A percentile compares a stretch with the other conserved stretches of the same genome.
phyloP scores from a whole-genome alignment of 2,888 invertebrate species.

The Athrips mouffetella region DNA sequence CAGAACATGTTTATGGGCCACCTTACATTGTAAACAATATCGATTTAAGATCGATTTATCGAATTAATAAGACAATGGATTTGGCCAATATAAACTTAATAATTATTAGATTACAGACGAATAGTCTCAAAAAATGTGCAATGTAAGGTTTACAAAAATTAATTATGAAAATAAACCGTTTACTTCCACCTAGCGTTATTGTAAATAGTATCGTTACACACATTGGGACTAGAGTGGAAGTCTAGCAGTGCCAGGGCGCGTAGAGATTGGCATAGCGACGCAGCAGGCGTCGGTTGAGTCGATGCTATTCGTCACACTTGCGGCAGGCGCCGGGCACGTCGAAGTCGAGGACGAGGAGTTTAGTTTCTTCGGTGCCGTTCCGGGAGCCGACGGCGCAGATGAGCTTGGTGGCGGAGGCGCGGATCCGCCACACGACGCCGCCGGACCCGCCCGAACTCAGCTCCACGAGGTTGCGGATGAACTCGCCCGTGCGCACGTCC shows the following conservation, averaged over 20 bases:
- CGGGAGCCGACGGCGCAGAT: slow-evolving; percentile 99
- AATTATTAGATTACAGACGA: too few relatives aligned
- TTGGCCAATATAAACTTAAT: too few relatives aligned
- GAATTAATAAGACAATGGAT: too few relatives aligned
- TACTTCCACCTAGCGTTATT: too few relatives aligned
- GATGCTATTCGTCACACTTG: slow-evolving; percentile 76
- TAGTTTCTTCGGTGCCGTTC: slow-evolving; percentile 99
- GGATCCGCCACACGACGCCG: slow-evolving; percentile 98
- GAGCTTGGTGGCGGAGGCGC: slow-evolving; percentile 95
- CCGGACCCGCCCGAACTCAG: slow-evolving; percentile 97
- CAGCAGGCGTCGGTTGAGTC: slow-evolving; percentile 68
- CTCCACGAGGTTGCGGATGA: slow-evolving; percentile 96
- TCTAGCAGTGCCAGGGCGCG: slow-evolving; percentile 67
- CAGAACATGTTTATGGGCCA: too few relatives aligned
- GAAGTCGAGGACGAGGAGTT: slow-evolving; percentile 97
- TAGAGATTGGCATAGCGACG: slow-evolving; percentile 68
- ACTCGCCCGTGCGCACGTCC: slow-evolving; percentile 98
- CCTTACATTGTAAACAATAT: too few relatives aligned
- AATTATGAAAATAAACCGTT: too few relatives aligned
- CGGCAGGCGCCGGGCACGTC: slow-evolving; percentile 87
- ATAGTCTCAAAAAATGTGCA: too few relatives aligned
- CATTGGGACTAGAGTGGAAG: too few relatives aligned
- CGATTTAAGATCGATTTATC: too few relatives aligned
- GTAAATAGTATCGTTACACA: too few relatives aligned
- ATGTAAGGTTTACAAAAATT: too few relatives aligned